These are phyloP conservation scores for Potorous gilbertii DNA, from an alignment of 2,797 vertebrate species.

Conservation along the genomic window DNA sequence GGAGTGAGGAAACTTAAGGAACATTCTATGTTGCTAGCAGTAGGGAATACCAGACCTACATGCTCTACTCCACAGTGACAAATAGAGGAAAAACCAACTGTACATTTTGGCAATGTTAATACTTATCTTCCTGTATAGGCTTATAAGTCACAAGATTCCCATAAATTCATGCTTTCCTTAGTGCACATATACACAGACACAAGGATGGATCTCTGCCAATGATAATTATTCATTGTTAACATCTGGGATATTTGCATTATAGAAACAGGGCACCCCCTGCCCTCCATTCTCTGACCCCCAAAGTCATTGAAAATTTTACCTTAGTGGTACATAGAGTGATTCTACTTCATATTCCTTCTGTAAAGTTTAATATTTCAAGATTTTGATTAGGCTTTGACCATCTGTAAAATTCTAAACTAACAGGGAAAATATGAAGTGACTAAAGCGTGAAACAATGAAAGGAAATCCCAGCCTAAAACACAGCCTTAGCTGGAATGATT, in stretches of 20 bases:
- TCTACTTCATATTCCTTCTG: slow-evolving; percentile 48
- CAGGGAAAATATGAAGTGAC: slow-evolving; percentile 77
- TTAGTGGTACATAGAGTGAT: background rate
- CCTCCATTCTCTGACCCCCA: background rate
- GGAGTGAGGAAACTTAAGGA: background rate
- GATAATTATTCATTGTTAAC: background rate
- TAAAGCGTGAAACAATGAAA: slow-evolving; percentile 88
- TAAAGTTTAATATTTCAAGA: slow-evolving; percentile 62
- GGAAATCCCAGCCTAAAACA: slow-evolving; percentile 88
- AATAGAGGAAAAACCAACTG: slow-evolving; percentile 44
- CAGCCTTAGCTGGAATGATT: slow-evolving; percentile 75
- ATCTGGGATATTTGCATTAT: background rate
- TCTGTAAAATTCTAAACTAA: slow-evolving; percentile 80
- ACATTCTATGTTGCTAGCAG: background rate
- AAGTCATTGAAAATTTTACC: background rate
- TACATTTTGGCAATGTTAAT: slow-evolving; percentile 55
- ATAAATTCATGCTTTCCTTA: slow-evolving; percentile 8
- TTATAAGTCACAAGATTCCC: slow-evolving; percentile 25
- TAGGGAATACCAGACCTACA: background rate
- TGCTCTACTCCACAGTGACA: background rate
- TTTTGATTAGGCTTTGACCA: slow-evolving; percentile 58
- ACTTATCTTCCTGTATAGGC: slow-evolving; percentile 66
- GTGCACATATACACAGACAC: slow-evolving; percentile 38
- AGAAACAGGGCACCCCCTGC: background rate
- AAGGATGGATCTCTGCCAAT: slow-evolving; percentile 55